These are phyloP conservation scores for Xylophagus ater DNA, from an alignment of 2,888 invertebrate species.

Conservation along the genomic window DNA sequence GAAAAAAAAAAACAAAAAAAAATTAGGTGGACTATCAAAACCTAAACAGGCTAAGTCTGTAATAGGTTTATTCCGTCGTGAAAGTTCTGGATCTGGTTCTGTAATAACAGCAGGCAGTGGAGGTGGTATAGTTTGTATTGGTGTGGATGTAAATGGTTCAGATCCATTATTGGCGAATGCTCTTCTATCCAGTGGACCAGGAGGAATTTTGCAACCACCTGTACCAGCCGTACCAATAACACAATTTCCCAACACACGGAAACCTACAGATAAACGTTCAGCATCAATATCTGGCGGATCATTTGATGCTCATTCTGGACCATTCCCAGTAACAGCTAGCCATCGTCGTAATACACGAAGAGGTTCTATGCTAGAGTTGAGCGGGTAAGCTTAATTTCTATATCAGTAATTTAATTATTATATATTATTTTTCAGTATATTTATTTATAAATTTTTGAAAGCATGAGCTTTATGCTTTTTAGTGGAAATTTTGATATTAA, in stretches of 20 bases:
- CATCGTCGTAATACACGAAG: slow-evolving; percentile 59
- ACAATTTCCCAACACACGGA: neutral
- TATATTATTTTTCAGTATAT: neutral
- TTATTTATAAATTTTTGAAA: too few species aligned
- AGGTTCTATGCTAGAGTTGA: slow-evolving; percentile 73
- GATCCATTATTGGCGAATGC: slow-evolving; percentile 38
- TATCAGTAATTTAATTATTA: slow-evolving; percentile 6
- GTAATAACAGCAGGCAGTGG: slow-evolving; percentile 37
- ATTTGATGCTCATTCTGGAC: slow-evolving; percentile 46
- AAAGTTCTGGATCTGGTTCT: slow-evolving; percentile 64
- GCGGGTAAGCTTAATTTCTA: slow-evolving; percentile 47
- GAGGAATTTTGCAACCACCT: slow-evolving; percentile 23
- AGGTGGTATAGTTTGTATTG: slow-evolving; percentile 37
- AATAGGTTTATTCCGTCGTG: slow-evolving; percentile 78
- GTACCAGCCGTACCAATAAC: slow-evolving; percentile 27
- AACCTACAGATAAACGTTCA: slow-evolving; percentile 19
- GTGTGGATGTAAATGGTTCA: slow-evolving; percentile 39
- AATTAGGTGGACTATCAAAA: slow-evolving; percentile 72
- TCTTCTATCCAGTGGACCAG: slow-evolving; percentile 23
- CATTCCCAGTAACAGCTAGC: slow-evolving; percentile 54
- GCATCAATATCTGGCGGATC: slow-evolving; percentile 31
- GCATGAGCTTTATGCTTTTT: too few species aligned
- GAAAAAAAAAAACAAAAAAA: slow-evolving; percentile 15
- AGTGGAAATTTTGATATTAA: too few species aligned
- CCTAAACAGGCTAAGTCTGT: slow-evolving; percentile 76